These are phyloP conservation scores for Esox niger DNA, from an alignment of 2,113 vertebrate species.

Conservation along the genomic window DNA sequence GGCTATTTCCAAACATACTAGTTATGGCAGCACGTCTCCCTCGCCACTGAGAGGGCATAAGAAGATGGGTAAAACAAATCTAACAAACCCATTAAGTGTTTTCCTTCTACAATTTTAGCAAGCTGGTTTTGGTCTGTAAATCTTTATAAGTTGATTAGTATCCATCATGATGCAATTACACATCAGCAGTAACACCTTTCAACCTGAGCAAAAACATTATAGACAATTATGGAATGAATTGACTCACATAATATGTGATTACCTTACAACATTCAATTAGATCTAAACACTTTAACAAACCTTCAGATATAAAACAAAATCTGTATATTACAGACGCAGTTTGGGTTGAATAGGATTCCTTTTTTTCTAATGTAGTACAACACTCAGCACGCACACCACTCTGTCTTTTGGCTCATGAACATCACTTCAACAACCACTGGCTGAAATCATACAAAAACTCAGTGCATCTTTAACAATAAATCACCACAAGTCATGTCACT, in stretches of 20 bases:
- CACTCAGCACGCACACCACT: too few relatives aligned
- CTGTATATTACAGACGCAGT: too few relatives aligned
- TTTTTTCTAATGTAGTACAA: too few relatives aligned
- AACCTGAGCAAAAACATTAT: background rate
- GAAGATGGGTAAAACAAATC: background rate
- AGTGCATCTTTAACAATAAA: too few relatives aligned
- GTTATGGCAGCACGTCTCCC: background rate
- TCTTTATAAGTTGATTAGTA: conserved; percentile 41
- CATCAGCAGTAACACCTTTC: background rate
- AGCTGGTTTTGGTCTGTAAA: conserved; percentile 31
- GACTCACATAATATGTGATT: background rate
- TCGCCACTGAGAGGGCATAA: background rate
- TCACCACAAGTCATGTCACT: too few relatives aligned
- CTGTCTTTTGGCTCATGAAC: too few relatives aligned
- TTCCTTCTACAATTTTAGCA: conserved; percentile 7
- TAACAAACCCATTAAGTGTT: background rate
- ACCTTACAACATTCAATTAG: background rate
- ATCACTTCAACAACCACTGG: too few relatives aligned
- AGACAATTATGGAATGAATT: background rate
- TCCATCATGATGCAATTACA: conserved; percentile 15
- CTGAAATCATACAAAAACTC: too few relatives aligned
- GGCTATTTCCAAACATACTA: too few relatives aligned
- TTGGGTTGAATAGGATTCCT: too few relatives aligned
- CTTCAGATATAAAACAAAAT: background rate
- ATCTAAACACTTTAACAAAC: background rate